phyloP scores from a whole-genome alignment of 2,113 vertebrate genomes.

The Triplophysa tibetana region DNA sequence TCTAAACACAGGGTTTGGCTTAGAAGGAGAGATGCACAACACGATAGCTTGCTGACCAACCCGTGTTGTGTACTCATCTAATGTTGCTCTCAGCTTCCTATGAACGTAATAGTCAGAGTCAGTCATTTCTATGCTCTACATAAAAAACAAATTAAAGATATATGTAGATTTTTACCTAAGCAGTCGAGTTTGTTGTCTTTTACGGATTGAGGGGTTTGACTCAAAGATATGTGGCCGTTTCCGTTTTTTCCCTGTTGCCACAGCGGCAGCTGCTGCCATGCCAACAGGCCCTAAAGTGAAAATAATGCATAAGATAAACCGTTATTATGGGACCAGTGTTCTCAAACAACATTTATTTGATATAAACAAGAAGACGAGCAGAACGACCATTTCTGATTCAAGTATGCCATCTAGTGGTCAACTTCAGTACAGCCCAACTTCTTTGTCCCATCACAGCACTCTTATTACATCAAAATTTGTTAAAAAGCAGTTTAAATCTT shows the following conservation, averaged over 20 bases:
- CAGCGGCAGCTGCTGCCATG: constrained; percentile 96
- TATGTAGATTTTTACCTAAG: constrained; percentile 80
- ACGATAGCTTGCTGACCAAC: constrained; percentile 98
- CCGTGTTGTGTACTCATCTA: constrained; percentile 96
- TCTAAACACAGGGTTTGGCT: constrained; percentile 96
- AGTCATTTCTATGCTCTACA: too few species aligned
- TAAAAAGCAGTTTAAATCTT: too few species aligned
- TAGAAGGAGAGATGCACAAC: constrained; percentile 95
- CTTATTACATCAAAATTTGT: too few species aligned
- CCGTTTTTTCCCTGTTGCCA: constrained; percentile 95
- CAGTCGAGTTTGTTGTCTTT: constrained; percentile 95
- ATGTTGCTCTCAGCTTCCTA: constrained; percentile 92
- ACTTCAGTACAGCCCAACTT: background rate
- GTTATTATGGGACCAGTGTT: background rate
- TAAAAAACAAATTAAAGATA: background rate
- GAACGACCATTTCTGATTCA: background rate
- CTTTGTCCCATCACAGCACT: too few species aligned
- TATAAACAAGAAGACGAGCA: background rate
- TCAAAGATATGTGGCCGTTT: constrained; percentile 97
- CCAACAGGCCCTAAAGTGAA: constrained; percentile 89
- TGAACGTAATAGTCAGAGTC: constrained; percentile 24
- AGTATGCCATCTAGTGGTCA: constrained; percentile 18
- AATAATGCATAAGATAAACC: background rate
- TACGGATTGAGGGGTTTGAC: constrained; percentile 96
- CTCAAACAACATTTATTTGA: background rate